phyloP scores from a whole-genome alignment of 2,113 vertebrate species.

The Ia io region DNA sequence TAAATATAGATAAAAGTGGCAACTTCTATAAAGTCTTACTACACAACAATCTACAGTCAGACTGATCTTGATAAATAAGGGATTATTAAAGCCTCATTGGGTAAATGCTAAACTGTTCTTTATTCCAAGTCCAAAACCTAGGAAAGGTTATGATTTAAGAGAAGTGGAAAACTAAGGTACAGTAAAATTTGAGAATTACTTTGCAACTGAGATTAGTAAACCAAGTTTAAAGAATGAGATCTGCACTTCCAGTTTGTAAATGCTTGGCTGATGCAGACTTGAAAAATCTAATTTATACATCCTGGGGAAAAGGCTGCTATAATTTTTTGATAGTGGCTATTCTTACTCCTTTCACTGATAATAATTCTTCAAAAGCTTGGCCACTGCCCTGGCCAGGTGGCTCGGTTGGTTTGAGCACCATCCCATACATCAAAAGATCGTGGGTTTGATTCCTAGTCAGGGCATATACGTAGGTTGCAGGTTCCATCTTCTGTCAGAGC shows the following conservation, averaged over 20 bases:
- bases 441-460: neutral
- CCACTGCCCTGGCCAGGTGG: neutral
- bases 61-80: neutral
- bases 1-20: neutral
- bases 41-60: neutral
- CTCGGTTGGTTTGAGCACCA: neutral
- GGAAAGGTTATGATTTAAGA: neutral
- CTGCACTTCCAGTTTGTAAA: neutral
- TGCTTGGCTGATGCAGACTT: neutral
- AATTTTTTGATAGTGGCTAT: neutral
- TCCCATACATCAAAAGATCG: neutral
- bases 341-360: neutral
- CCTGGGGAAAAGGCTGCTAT: neutral
- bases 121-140: neutral
- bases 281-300: neutral
- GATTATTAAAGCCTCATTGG: neutral
- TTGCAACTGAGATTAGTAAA: neutral
- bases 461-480: neutral
- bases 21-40: neutral
- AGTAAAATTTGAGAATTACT: conserved; percentile 1
- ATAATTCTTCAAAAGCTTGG: neutral
- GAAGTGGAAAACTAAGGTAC: neutral
- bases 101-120: neutral
- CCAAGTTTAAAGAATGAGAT: neutral
- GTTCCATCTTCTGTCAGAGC: neutral